Conservation (phyloP, 2,113 vertebrate genomes). For the Damaliscus lunatus region DNA sequence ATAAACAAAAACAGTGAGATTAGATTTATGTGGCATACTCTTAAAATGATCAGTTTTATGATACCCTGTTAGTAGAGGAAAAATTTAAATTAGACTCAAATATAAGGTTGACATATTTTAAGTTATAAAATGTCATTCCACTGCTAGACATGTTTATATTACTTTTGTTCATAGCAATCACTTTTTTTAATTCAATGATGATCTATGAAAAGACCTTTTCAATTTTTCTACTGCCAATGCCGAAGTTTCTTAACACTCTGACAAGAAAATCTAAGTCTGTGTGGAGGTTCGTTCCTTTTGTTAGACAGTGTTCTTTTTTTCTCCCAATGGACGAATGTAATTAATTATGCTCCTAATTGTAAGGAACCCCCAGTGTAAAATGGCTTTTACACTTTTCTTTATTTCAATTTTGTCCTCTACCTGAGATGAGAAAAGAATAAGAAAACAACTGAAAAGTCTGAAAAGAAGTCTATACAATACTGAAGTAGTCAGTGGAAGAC, state of each 20-base stretch:
- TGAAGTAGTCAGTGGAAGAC: neutral
- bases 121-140: constrained; percentile 14
- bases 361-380: neutral
- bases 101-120: constrained; percentile 48
- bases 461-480: neutral
- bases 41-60: constrained; percentile 52
- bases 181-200: neutral
- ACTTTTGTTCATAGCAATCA: constrained; percentile 39
- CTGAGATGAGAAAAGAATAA: neutral
- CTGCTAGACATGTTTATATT: constrained; percentile 21
- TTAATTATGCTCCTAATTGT: neutral
- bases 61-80: neutral
- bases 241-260: neutral
- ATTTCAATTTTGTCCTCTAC: neutral
- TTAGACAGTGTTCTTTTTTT: neutral
- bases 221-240: neutral
- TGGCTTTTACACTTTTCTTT: neutral
- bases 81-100: constrained; percentile 54
- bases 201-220: neutral
- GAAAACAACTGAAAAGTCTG: neutral
- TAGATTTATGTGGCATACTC: constrained; percentile 32
- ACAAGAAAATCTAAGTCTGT: neutral
- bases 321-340: neutral
- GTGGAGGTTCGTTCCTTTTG: neutral
- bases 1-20: constrained; percentile 27